Conservation (phyloP, 2,797 vertebrate genomes). For the Amblyraja radiata region DNA sequence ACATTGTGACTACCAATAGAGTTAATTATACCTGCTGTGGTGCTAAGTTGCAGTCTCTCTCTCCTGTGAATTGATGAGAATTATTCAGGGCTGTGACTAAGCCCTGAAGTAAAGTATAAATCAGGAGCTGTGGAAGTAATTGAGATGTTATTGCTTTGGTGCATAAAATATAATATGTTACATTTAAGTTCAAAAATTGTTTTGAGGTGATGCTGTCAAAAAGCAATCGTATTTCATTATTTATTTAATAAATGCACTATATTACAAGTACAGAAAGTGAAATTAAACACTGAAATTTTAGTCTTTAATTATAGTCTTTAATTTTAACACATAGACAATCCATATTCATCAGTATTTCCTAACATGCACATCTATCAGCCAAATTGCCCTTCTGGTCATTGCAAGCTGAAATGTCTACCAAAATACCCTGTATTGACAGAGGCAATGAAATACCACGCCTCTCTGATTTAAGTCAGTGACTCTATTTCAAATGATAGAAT, state of each 20-base stretch:
- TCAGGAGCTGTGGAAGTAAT: background rate
- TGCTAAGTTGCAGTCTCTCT: background rate
- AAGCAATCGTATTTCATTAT: background rate
- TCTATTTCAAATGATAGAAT: background rate
- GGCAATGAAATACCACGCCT: background rate
- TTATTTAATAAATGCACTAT: background rate
- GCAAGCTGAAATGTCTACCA: background rate
- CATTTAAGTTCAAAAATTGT: background rate
- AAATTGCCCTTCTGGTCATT: background rate
- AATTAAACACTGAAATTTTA: background rate
- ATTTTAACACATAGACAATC: background rate
- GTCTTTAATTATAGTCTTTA: background rate
- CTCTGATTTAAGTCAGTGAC: background rate
- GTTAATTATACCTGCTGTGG: background rate
- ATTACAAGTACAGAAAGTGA: background rate
- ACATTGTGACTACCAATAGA: background rate
- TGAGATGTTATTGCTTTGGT: background rate
- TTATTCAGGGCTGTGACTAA: background rate
- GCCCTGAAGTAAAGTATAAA: background rate
- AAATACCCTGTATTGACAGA: background rate
- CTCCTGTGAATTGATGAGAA: background rate
- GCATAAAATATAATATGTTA: background rate
- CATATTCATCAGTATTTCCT: background rate
- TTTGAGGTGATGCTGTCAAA: background rate
- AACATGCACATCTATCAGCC: background rate